A percentile compares a stretch with the other conserved stretches of the same genome.
phyloP scores from a whole-genome alignment of 1,140 invertebrate species.

The Macrobrachium nipponense region DNA sequence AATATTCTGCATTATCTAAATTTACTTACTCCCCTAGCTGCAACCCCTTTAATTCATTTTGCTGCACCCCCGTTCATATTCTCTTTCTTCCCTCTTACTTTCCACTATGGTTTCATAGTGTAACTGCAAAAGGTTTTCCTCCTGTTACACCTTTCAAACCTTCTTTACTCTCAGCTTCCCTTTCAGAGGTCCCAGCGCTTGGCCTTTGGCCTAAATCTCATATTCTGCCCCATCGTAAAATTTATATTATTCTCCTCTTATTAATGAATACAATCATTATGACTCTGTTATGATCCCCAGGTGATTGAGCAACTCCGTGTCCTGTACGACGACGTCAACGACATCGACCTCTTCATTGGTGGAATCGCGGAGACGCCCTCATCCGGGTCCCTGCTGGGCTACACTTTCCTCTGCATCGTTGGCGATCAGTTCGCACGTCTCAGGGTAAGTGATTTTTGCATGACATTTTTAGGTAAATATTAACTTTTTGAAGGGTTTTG shows the following conservation, averaged over 20 bases:
- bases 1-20: too few species aligned
- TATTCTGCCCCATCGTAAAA: not conserved
- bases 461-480: not conserved
- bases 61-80: too few species aligned
- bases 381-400: conserved; percentile 72
- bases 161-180: too few species aligned
- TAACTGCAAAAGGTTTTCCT: too few species aligned
- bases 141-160: too few species aligned
- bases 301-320: conserved; percentile 68
- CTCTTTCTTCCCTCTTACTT: too few species aligned
- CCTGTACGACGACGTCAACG: conserved; percentile 73
- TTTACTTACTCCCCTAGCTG: too few species aligned
- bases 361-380: conserved; percentile 73
- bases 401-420: conserved; percentile 75
- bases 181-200: too few species aligned
- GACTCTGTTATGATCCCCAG: conserved; percentile 65
- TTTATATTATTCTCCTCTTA: not conserved
- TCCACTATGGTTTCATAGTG: too few species aligned
- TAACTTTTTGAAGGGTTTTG: too few species aligned
- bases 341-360: conserved; percentile 77
- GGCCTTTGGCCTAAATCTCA: too few species aligned
- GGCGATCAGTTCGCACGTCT: conserved; percentile 75
- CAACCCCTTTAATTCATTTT: too few species aligned
- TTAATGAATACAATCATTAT: not conserved
- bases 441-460: conserved; percentile 66